Evolutionary conservation across 2,113 vertebrate genomes (phyloP).

Genomic region (Catharus bicknelli): DNA sequence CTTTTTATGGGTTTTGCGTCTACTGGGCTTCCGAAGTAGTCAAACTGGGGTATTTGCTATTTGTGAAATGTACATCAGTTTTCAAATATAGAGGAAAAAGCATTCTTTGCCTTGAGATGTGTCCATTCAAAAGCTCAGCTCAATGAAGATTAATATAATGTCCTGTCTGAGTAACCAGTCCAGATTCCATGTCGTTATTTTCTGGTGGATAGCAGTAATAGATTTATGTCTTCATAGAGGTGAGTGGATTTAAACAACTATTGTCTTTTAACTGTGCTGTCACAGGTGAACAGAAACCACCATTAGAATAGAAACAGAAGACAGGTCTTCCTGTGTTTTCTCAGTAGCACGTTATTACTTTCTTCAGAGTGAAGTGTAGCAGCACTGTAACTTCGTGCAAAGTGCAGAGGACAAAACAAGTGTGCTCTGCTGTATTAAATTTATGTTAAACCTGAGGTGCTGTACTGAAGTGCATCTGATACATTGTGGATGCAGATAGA

Average conservation of each 20-base stretch:
- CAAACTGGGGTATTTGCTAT: neutral
- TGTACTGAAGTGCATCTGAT: neutral
- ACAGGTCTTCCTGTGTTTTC: constrained; percentile 12
- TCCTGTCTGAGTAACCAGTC: neutral
- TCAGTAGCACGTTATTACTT: neutral
- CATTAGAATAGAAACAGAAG: constrained; percentile 4
- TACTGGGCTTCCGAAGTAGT: neutral
- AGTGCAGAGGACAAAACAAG: neutral
- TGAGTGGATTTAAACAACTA: constrained; percentile 56
- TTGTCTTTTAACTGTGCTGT: constrained; percentile 39
- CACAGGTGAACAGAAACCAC: constrained; percentile 45
- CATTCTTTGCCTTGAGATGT: neutral
- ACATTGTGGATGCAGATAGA: neutral
- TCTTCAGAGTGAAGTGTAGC: neutral
- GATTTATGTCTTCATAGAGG: constrained; percentile 25
- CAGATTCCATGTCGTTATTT: neutral
- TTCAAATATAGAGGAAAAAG: neutral
- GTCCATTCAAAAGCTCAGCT: neutral
- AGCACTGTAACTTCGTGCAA: neutral
- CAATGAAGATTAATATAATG: neutral
- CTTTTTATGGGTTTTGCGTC: neutral
- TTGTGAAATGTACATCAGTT: rapidly evolving
- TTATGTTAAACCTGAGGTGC: neutral
- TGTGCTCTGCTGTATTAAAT: neutral
- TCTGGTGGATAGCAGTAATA: neutral